phyloP scores from a whole-genome alignment of 2,797 vertebrate species.

The Tokudaia tokunoshimensis region DNA sequence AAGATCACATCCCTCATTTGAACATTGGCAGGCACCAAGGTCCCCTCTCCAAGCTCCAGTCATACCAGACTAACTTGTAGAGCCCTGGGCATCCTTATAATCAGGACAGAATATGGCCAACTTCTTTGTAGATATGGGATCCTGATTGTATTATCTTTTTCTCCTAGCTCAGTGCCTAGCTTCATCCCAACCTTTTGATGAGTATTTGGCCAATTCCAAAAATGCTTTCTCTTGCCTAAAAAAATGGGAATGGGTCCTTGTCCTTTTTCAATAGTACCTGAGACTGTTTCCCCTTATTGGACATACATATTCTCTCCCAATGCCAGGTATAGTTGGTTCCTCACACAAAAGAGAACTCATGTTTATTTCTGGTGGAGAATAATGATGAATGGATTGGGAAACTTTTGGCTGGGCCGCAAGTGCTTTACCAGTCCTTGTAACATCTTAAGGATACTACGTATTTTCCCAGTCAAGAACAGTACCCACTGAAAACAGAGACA shows the following conservation, averaged over 20 bases:
- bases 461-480: neutral
- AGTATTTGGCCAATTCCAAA: neutral
- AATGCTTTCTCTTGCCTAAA: neutral
- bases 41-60: neutral
- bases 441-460: neutral
- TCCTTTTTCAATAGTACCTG: neutral
- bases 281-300: neutral
- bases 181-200: neutral
- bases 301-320: neutral
- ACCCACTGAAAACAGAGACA: neutral
- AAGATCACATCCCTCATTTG: neutral
- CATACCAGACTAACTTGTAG: neutral
- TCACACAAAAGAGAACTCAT: neutral
- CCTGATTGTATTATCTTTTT: neutral
- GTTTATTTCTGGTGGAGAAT: neutral
- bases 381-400: neutral
- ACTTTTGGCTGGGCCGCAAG: neutral
- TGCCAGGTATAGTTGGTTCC: neutral
- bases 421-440: too few relatives aligned
- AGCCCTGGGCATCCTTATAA: neutral
- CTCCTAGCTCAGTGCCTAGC: neutral
- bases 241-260: neutral
- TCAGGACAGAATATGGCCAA: neutral
- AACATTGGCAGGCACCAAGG: neutral
- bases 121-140: neutral